phyloP scores from a whole-genome alignment of 2,113 vertebrate species.

The Eurystomus gularis region DNA sequence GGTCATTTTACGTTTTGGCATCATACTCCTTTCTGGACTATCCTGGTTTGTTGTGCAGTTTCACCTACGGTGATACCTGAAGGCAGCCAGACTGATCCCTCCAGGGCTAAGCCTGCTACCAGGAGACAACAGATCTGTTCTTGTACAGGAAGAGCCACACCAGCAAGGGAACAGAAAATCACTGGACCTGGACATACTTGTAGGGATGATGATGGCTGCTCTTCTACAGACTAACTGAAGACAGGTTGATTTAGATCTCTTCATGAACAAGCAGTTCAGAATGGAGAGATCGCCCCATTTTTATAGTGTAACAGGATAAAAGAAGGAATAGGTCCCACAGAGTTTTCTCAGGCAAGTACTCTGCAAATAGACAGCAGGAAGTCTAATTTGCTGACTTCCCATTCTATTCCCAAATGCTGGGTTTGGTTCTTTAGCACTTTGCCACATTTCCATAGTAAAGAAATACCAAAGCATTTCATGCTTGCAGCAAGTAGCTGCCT shows the following conservation, averaged over 20 bases:
- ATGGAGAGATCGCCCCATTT: neutral
- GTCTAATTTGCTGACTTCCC: neutral
- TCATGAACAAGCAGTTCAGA: neutral
- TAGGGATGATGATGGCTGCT: neutral
- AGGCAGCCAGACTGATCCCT: neutral
- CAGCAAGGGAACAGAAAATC: neutral
- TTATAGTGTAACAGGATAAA: neutral
- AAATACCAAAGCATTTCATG: neutral
- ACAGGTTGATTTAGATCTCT: neutral
- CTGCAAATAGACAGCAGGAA: neutral
- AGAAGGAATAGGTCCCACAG: neutral
- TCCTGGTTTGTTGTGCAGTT: neutral
- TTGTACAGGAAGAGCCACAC: neutral
- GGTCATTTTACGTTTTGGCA: neutral
- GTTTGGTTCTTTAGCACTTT: neutral
- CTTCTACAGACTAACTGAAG: neutral
- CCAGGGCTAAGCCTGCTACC: neutral
- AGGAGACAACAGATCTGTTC: rapidly evolving
- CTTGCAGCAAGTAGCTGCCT: neutral
- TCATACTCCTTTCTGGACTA: neutral
- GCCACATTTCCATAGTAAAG: neutral
- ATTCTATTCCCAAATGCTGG: neutral
- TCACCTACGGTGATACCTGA: neutral
- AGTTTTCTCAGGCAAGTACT: neutral
- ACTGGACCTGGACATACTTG: neutral